Conservation (phyloP, 2,797 vertebrate genomes). For the Loris lydekkerianus region DNA sequence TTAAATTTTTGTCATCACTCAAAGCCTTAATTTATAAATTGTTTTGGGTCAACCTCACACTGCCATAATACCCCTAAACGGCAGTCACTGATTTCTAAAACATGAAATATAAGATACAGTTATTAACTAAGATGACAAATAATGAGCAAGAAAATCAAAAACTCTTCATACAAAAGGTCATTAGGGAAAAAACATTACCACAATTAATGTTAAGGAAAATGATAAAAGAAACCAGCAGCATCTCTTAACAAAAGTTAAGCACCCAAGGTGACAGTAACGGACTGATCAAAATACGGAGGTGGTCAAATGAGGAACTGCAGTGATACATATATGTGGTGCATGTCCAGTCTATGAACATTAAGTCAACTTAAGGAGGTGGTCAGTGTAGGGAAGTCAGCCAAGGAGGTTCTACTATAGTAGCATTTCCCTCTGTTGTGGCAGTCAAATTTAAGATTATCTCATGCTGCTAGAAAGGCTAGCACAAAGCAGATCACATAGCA, state of each 20-base stretch:
- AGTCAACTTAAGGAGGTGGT: too few species aligned
- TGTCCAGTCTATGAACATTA: too few species aligned
- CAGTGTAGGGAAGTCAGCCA: too few species aligned
- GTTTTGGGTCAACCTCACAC: conserved; percentile 29
- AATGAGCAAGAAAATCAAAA: conserved; percentile 58
- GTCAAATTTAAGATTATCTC: conserved; percentile 31
- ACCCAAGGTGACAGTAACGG: too few species aligned
- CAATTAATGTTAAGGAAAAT: conserved; percentile 56
- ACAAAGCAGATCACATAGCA: conserved; percentile 16
- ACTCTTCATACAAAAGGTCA: conserved; percentile 10
- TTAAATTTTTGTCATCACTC: conserved; percentile 44
- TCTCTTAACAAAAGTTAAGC: conserved; percentile 19
- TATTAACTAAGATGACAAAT: conserved; percentile 50
- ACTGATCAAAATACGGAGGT: too few species aligned
- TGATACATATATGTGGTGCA: too few species aligned
- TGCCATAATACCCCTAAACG: neutral
- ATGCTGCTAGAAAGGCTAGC: neutral
- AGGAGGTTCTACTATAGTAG: neutral
- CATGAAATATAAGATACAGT: neutral
- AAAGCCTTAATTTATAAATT: neutral
- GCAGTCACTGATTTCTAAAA: conserved; percentile 41
- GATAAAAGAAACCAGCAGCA: neutral
- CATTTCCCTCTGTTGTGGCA: neutral
- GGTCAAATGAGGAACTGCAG: too few species aligned
- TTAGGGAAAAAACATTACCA: neutral